phyloP scores from a whole-genome alignment of 2,797 vertebrate species.

The Thunnus albacares region DNA sequence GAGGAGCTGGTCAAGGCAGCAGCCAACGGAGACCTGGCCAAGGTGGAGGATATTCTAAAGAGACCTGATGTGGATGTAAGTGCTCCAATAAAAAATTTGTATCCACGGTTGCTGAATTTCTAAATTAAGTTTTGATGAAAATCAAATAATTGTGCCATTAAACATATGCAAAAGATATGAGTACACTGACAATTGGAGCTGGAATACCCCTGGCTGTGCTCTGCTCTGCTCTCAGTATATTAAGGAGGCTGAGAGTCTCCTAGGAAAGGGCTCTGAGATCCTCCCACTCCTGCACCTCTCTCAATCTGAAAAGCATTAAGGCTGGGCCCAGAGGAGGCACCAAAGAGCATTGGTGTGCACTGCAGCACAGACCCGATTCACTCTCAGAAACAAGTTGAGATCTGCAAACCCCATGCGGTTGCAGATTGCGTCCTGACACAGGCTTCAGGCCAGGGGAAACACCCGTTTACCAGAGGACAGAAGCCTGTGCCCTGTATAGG shows the following conservation, averaged over 20 bases:
- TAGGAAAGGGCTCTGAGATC: slow-evolving; percentile 61
- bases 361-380: slow-evolving; percentile 73
- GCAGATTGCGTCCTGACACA: slow-evolving; percentile 54
- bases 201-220: slow-evolving; percentile 26
- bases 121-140: slow-evolving; percentile 4
- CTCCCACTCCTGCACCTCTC: slow-evolving; percentile 68
- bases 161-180: slow-evolving; percentile 29
- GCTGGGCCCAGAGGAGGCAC: slow-evolving; percentile 71
- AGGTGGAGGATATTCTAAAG: slow-evolving; percentile 98
- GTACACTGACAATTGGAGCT: slow-evolving; percentile 34
- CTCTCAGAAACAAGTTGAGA: slow-evolving; percentile 57
- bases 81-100: slow-evolving; percentile 5
- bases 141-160: slow-evolving; percentile 25
- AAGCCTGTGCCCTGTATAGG: slow-evolving; percentile 36
- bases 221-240: slow-evolving; percentile 48
- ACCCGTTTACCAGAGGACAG: slow-evolving; percentile 47
- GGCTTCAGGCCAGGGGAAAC: slow-evolving; percentile 47
- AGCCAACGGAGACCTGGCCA: slow-evolving; percentile 97
- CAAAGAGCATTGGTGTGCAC: slow-evolving; percentile 71
- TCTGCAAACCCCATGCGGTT: slow-evolving; percentile 57
- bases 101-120: slow-evolving; percentile 6
- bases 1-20: slow-evolving; percentile 99
- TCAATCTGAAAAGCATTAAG: slow-evolving; percentile 76
- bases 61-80: slow-evolving; percentile 97
- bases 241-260: slow-evolving; percentile 55